A percentile compares a stretch with the other conserved stretches of the same genome.
Conservation (phyloP, 2,113 vertebrate species). For the Callipepla californica region DNA sequence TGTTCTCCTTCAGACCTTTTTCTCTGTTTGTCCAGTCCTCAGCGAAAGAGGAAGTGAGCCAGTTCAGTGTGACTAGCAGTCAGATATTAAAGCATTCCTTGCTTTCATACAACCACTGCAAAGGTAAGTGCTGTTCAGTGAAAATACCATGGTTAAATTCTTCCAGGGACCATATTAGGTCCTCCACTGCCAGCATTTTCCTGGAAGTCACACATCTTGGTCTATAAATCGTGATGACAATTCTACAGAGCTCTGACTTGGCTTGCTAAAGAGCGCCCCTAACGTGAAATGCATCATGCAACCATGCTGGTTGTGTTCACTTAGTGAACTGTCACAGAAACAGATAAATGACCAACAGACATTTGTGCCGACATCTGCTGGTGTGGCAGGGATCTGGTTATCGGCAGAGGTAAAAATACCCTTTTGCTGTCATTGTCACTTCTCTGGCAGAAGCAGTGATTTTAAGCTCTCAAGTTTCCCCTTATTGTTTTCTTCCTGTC, state of each 20-base stretch:
- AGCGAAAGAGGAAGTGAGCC: neutral
- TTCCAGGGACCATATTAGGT: neutral
- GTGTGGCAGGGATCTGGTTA: neutral
- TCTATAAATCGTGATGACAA: neutral
- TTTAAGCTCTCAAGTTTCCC: neutral
- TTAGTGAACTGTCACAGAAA: neutral
- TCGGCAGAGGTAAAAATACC: neutral
- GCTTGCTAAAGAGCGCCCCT: neutral
- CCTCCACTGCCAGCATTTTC: neutral
- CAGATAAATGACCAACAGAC: neutral
- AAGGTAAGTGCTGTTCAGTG: neutral
- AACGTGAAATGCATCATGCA: neutral
- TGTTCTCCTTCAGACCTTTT: neutral
- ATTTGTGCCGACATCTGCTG: fast-evolving
- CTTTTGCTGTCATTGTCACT: neutral
- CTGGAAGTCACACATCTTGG: neutral
- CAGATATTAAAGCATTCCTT: neutral
- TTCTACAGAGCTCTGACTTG: neutral
- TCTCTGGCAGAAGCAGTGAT: neutral
- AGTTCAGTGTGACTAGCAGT: neutral
- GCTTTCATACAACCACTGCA: neutral
- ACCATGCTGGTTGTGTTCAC: neutral
- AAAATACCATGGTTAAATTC: neutral
- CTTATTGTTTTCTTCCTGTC: neutral
- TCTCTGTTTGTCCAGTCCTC: neutral